These are phyloP conservation scores for Pipistrellus nathusii DNA, from an alignment of 2,797 vertebrate species.

Conservation along the genomic window DNA sequence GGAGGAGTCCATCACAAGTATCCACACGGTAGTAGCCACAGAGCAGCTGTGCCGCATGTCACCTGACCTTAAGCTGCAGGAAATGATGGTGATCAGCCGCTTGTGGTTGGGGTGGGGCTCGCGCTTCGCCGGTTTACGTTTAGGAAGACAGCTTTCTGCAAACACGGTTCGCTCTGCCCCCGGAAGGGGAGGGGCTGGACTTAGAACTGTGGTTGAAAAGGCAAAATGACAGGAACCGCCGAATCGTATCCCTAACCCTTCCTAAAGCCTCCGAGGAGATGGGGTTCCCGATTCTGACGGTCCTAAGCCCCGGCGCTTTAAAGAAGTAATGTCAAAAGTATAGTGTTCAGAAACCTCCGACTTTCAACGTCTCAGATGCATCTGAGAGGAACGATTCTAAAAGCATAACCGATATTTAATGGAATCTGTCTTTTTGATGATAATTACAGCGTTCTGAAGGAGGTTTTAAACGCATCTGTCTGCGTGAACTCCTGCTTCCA, in stretches of 20 bases:
- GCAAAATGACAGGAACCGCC: conserved; percentile 60
- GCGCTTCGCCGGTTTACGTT: neutral
- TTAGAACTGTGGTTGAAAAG: conserved; percentile 66
- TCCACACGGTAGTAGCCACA: neutral
- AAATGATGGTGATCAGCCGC: neutral
- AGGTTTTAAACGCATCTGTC: conserved; percentile 72
- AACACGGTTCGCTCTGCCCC: conserved; percentile 2
- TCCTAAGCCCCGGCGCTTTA: conserved; percentile 51
- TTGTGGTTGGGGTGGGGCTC: neutral
- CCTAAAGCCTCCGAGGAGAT: conserved; percentile 50
- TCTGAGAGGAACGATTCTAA: conserved; percentile 36
- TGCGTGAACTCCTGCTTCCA: conserved; percentile 69
- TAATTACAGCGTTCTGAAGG: conserved; percentile 78
- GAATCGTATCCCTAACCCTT: conserved; percentile 61
- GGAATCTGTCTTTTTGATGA: conserved; percentile 75
- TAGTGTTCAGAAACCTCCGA: conserved; percentile 65
- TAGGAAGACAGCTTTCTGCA: neutral
- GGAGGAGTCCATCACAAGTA: neutral
- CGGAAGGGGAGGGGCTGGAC: neutral
- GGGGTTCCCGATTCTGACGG: conserved; percentile 66
- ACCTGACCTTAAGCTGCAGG: neutral
- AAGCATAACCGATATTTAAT: conserved; percentile 72
- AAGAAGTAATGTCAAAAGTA: conserved; percentile 70
- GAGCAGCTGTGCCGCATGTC: accelerated
- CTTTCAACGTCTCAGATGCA: conserved; percentile 68